These are phyloP conservation scores for Epirrhoe tristata DNA, from an alignment of 2,888 invertebrate genomes.

Conservation along the genomic window DNA sequence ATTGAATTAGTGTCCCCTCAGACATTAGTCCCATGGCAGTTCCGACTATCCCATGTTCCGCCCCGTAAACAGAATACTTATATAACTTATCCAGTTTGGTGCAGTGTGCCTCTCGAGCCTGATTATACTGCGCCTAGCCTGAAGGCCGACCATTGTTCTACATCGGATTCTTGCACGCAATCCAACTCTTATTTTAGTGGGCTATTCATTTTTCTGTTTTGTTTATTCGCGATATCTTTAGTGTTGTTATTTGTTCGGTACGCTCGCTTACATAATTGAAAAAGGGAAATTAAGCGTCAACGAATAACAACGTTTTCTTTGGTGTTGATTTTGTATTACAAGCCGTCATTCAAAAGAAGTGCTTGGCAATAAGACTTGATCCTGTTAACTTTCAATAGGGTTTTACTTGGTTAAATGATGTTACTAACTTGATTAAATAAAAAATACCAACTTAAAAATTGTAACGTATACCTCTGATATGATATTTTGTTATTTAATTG, in stretches of 20 bases:
- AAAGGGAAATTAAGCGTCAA: neutral
- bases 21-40: constrained; percentile 22
- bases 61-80: constrained; percentile 14
- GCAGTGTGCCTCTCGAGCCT: constrained; percentile 64
- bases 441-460: no score
- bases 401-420: no score
- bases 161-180: constrained; percentile 77
- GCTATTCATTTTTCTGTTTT: constrained; percentile 51
- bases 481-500: no score
- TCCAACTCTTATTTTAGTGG: constrained; percentile 58
- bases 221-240: constrained; percentile 38
- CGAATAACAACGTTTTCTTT: neutral
- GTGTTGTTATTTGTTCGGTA: constrained; percentile 7
- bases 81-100: constrained; percentile 44
- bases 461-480: no score
- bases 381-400: no score
- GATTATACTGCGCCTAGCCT: constrained; percentile 73
- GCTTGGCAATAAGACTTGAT: no score
- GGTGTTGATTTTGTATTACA: no score
- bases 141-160: constrained; percentile 80
- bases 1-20: constrained; percentile 6
- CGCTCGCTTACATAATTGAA: neutral
- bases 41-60: neutral
- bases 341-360: no score
- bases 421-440: no score